Conservation (phyloP, 1,140 invertebrate species). For the Sesamia nonagrioides region DNA sequence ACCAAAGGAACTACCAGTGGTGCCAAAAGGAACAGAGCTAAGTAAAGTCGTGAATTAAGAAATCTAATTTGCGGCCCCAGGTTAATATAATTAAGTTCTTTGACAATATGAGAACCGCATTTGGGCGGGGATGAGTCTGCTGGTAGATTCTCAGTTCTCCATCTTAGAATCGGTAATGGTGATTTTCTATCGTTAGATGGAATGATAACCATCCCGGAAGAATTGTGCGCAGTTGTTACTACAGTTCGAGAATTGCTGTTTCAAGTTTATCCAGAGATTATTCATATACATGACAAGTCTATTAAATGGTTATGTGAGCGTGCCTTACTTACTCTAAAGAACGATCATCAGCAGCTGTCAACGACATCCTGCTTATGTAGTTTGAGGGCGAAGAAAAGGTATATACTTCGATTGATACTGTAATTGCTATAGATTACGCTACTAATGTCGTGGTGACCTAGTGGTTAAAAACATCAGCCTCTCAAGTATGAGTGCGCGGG, state of each 20-base stretch:
- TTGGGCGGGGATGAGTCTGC: not conserved
- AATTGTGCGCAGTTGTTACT: slow-evolving; percentile 32
- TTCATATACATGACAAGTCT: slow-evolving; percentile 29
- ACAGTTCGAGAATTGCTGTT: slow-evolving; percentile 11
- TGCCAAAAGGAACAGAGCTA: slow-evolving; percentile 77
- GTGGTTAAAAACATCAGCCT: too few relatives aligned
- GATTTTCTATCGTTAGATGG: too few relatives aligned
- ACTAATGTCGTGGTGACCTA: too few relatives aligned
- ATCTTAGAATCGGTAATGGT: slow-evolving; percentile 17
- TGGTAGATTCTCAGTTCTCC: slow-evolving; percentile 17
- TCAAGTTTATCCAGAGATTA: slow-evolving; percentile 17
- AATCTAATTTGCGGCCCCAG: slow-evolving; percentile 69
- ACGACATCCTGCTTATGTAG: slow-evolving; percentile 46
- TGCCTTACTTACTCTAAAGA: slow-evolving; percentile 66
- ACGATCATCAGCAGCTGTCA: slow-evolving; percentile 58
- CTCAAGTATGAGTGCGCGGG: too few relatives aligned
- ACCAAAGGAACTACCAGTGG: slow-evolving; percentile 82
- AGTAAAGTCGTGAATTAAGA: slow-evolving; percentile 68
- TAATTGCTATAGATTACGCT: slow-evolving; percentile 66
- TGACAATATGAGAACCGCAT: slow-evolving; percentile 73
- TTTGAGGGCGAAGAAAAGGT: slow-evolving; percentile 57
- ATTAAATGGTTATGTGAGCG: too few relatives aligned
- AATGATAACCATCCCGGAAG: too few relatives aligned
- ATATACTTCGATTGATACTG: slow-evolving; percentile 56
- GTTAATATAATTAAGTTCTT: slow-evolving; percentile 72